Conservation (phyloP, 1,140 invertebrate species). For the Halesus radiatus region DNA sequence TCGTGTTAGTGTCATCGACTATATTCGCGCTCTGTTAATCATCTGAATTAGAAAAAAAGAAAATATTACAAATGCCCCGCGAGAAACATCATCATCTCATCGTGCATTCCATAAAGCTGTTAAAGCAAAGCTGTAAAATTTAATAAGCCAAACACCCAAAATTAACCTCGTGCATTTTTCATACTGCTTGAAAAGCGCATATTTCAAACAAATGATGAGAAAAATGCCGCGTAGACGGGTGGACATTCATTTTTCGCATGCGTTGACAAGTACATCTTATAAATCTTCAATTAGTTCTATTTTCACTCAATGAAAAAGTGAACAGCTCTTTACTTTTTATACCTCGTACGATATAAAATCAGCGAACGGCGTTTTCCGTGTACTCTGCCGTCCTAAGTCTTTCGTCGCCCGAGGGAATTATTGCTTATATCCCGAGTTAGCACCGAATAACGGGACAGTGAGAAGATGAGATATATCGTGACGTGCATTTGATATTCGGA, state of each 20-base stretch:
- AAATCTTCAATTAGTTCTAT: conserved; percentile 30
- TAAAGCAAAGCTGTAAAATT: conserved; percentile 16
- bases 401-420: conserved; percentile 39
- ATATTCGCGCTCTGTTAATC: conserved; percentile 9
- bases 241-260: conserved; percentile 21
- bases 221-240: conserved; percentile 26
- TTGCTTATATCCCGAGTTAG: not conserved
- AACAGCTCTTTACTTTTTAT: conserved; percentile 1
- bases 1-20: not conserved
- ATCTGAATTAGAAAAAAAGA: conserved; percentile 16
- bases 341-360: conserved; percentile 1
- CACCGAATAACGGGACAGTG: conserved; percentile 23
- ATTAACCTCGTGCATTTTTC: conserved; percentile 22
- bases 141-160: conserved; percentile 27
- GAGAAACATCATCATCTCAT: conserved; percentile 31
- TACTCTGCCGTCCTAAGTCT: not conserved
- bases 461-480: conserved; percentile 45
- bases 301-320: conserved; percentile 19
- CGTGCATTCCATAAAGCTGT: conserved; percentile 34
- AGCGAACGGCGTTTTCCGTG: conserved; percentile 2
- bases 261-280: conserved; percentile 32
- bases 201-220: conserved; percentile 40
- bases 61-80: conserved; percentile 21
- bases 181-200: not conserved
- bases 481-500: conserved; percentile 44